phyloP scores from a whole-genome alignment of 2,797 vertebrate species.

The Neolamprologus multifasciatus region DNA sequence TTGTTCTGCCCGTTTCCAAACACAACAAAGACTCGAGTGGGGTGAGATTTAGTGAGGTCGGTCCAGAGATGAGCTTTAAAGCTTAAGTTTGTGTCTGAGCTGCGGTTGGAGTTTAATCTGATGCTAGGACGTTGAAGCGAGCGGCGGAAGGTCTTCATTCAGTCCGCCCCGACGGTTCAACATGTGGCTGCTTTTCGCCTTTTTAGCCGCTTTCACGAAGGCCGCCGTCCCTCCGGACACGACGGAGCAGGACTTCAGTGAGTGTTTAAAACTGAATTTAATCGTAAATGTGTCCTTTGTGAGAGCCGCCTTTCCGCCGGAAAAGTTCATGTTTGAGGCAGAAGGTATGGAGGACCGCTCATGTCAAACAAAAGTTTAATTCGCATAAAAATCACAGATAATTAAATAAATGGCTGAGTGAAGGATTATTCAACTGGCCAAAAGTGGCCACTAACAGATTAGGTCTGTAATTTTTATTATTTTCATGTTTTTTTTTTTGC shows the following conservation, averaged over 20 bases:
- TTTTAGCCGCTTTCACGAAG: neutral
- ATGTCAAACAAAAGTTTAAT: neutral
- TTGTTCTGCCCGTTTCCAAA: neutral
- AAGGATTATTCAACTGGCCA: neutral
- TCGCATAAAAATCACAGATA: neutral
- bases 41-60: accelerated
- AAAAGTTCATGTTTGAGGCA: neutral
- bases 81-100: neutral
- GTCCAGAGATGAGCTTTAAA: neutral
- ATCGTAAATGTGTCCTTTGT: neutral
- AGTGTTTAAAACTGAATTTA: neutral
- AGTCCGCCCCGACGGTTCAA: neutral
- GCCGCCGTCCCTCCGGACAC: neutral
- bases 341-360: neutral
- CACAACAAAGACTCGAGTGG: neutral
- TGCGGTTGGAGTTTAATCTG: neutral
- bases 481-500: too few relatives aligned
- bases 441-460: too few relatives aligned
- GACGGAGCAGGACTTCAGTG: neutral
- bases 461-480: too few relatives aligned
- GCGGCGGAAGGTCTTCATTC: neutral
- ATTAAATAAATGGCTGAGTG: neutral
- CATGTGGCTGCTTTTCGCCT: neutral
- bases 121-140: neutral
- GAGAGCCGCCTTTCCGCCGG: neutral